phyloP scores from a whole-genome alignment of 2,797 vertebrate genomes.

The Scyliorhinus canicula region DNA sequence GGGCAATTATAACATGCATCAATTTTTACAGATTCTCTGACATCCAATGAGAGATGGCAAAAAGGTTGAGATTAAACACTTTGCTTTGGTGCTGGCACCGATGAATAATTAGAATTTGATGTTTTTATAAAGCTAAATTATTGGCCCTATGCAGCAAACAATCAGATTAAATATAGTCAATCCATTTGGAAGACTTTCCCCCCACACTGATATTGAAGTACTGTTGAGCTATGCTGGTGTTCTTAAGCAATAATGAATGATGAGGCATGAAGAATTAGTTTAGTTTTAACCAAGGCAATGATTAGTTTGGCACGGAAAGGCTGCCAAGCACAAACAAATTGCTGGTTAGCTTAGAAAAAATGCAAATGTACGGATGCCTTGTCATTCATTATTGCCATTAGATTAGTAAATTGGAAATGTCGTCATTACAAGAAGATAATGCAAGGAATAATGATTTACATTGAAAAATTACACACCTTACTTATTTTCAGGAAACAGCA shows the following conservation, averaged over 20 bases:
- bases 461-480: not conserved
- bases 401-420: not conserved
- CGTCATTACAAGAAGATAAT: not conserved
- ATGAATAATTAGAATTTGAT: not conserved
- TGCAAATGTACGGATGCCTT: not conserved
- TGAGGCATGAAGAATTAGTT: not conserved
- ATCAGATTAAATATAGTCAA: not conserved
- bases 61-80: not conserved
- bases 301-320: not conserved
- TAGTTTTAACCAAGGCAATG: not conserved
- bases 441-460: not conserved
- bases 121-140: not conserved
- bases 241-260: not conserved
- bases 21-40: not conserved
- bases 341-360: not conserved
- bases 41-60: not conserved
- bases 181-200: not conserved
- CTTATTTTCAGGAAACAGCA: not conserved
- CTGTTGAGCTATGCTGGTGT: not conserved
- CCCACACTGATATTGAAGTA: not conserved
- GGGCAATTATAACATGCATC: not conserved
- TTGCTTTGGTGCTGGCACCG: not conserved
- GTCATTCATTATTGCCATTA: constrained; percentile 1
- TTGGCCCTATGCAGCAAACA: not conserved
- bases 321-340: not conserved